phyloP scores from a whole-genome alignment of 2,797 vertebrate species.

The Phoxinus dragarum region DNA sequence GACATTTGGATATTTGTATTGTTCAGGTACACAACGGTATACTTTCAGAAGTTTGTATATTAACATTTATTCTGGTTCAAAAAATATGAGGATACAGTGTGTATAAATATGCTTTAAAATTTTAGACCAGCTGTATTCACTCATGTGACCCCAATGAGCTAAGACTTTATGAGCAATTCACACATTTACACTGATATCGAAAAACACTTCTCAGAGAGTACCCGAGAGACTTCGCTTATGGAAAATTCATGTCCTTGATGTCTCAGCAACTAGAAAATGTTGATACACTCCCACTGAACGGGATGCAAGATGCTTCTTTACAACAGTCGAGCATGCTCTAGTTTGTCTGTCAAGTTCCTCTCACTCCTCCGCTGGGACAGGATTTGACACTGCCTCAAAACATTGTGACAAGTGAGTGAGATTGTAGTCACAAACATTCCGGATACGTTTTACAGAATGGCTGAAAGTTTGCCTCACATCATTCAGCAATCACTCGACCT shows the following conservation, averaged over 20 bases:
- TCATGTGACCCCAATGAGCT: not conserved
- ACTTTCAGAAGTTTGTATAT: not conserved
- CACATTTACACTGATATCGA: conserved; percentile 22
- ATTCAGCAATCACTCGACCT: conserved; percentile 13
- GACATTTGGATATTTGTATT: not conserved
- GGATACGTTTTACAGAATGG: not conserved
- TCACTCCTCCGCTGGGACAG: conserved; percentile 29
- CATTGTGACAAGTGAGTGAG: conserved; percentile 41
- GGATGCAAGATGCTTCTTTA: conserved; percentile 11
- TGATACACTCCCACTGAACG: conserved; percentile 20
- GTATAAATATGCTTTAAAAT: not conserved
- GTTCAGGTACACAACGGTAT: not conserved
- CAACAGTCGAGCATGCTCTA: not conserved
- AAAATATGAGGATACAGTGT: not conserved
- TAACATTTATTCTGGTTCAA: not conserved
- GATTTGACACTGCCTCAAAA: conserved; percentile 47
- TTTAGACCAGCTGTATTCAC: not conserved
- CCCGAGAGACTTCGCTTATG: conserved; percentile 30
- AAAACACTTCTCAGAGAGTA: conserved; percentile 6
- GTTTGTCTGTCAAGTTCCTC: conserved; percentile 43
- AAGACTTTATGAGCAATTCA: not conserved
- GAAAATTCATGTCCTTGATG: conserved; percentile 38
- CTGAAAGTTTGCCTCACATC: conserved; percentile 6
- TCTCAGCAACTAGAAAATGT: conserved; percentile 37
- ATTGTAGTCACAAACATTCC: conserved; percentile 20